phyloP scores from a whole-genome alignment of 2,113 vertebrate species.

The Campylomormyrus numenius region DNA sequence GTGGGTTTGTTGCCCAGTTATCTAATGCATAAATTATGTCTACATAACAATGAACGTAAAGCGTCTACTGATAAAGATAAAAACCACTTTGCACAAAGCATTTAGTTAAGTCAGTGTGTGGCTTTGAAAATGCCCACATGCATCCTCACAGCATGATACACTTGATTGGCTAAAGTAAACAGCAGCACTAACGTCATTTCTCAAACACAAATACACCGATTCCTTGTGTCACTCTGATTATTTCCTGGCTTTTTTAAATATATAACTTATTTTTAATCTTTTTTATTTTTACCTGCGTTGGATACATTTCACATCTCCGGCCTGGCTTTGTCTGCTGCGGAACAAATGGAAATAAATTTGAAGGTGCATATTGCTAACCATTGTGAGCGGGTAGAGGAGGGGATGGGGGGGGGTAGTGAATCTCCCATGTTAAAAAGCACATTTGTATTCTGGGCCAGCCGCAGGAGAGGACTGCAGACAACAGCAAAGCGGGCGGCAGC shows the following conservation, averaged over 20 bases:
- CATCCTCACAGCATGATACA: conserved; percentile 3
- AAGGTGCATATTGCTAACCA: conserved; percentile 33
- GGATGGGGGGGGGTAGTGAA: conserved; percentile 13
- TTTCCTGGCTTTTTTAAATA: conserved; percentile 10
- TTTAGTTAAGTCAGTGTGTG: conserved; percentile 41
- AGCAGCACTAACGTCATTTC: neutral
- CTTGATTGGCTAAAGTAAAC: conserved; percentile 21
- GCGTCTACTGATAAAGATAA: conserved; percentile 41
- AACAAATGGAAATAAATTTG: conserved; percentile 41
- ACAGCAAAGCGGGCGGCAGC: neutral
- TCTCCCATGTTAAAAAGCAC: conserved; percentile 37
- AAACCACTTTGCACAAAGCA: conserved; percentile 31
- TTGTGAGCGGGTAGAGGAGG: conserved; percentile 16
- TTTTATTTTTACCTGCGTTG: conserved; percentile 16
- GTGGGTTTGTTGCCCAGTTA: conserved; percentile 40
- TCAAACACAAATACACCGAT: conserved; percentile 11
- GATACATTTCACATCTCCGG: neutral
- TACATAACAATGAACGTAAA: conserved; percentile 34
- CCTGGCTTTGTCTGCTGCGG: conserved; percentile 17
- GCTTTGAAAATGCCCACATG: conserved; percentile 18
- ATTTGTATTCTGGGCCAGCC: conserved; percentile 43
- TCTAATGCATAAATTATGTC: conserved; percentile 43
- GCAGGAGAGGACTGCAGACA: conserved; percentile 25
- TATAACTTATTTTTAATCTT: conserved; percentile 27
- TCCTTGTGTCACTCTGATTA: neutral